phyloP scores from a whole-genome alignment of 2,113 vertebrate genomes.

The Archocentrus centrarchus region DNA sequence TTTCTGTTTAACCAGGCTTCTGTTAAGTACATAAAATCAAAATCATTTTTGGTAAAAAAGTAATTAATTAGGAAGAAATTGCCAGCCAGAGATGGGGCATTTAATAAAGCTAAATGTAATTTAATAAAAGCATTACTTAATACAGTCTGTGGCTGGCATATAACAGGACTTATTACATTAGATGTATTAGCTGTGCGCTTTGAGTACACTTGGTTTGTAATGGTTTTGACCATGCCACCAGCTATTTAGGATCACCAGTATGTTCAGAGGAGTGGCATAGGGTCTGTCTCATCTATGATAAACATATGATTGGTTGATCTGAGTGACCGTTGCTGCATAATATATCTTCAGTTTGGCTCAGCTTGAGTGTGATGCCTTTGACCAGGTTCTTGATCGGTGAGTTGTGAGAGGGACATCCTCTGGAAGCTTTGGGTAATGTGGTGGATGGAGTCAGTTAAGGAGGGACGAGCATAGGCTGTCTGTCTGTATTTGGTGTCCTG shows the following conservation, averaged over 20 bases:
- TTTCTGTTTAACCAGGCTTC: neutral
- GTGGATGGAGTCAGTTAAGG: neutral
- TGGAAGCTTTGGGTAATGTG: neutral
- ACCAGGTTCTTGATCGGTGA: neutral
- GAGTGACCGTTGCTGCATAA: neutral
- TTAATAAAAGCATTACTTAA: too few species aligned
- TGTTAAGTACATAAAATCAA: neutral
- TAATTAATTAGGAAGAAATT: neutral
- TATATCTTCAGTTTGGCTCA: neutral
- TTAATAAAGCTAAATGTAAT: neutral
- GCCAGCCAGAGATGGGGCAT: neutral
- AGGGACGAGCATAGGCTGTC: neutral
- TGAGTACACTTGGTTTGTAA: neutral
- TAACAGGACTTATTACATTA: neutral
- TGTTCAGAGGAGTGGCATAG: neutral
- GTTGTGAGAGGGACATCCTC: slow-evolving; percentile 6
- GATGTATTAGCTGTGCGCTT: neutral
- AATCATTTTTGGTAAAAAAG: neutral
- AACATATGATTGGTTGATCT: neutral
- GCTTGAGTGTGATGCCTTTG: neutral
- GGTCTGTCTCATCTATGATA: neutral
- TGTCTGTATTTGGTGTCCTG: neutral
- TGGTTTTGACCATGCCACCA: neutral
- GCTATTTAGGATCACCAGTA: neutral
- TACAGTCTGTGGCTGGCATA: too few species aligned